Percentiles rank a stretch among this genome's conserved stretches.
Conservation (phyloP, 2,888 invertebrate species). For the Drosophila antonietae region DNA sequence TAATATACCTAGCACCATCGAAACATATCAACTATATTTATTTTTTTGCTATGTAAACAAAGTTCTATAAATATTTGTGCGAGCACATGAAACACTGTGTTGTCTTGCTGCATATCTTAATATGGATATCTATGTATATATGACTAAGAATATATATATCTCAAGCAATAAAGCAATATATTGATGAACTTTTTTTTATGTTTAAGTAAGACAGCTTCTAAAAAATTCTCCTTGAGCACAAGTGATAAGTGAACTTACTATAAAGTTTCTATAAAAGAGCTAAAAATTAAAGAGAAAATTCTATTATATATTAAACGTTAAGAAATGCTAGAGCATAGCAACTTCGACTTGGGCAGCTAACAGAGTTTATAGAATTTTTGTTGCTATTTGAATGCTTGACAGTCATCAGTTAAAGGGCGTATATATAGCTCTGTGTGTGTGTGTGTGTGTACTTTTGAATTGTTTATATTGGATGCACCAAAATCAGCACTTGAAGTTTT, state of each 20-base stretch:
- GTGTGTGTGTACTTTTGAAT: slow-evolving; percentile 55
- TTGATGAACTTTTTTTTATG: too few relatives aligned
- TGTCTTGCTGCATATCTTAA: neutral
- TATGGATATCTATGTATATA: neutral
- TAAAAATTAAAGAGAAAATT: neutral
- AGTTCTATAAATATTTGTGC: slow-evolving; percentile 5
- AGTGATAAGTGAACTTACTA: too few relatives aligned
- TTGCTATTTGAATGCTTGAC: slow-evolving; percentile 29
- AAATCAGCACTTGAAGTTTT: slow-evolving; percentile 77
- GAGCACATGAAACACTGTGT: slow-evolving; percentile 16
- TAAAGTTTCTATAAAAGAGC: neutral
- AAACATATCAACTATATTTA: slow-evolving; percentile 25
- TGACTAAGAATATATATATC: neutral
- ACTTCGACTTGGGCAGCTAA: slow-evolving; percentile 18
- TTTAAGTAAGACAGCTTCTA: too few relatives aligned
- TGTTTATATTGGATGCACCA: slow-evolving; percentile 71
- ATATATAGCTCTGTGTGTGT: slow-evolving; percentile 8
- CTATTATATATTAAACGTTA: neutral
- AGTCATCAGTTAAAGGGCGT: slow-evolving; percentile 33
- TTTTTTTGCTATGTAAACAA: slow-evolving; percentile 15
- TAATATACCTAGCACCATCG: slow-evolving; percentile 30
- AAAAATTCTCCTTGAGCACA: too few relatives aligned
- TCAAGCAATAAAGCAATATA: too few relatives aligned
- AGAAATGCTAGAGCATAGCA: slow-evolving; percentile 20
- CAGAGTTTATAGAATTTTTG: neutral